phyloP scores from a whole-genome alignment of 2,797 vertebrate genomes.

The Nyctalus aviator region DNA sequence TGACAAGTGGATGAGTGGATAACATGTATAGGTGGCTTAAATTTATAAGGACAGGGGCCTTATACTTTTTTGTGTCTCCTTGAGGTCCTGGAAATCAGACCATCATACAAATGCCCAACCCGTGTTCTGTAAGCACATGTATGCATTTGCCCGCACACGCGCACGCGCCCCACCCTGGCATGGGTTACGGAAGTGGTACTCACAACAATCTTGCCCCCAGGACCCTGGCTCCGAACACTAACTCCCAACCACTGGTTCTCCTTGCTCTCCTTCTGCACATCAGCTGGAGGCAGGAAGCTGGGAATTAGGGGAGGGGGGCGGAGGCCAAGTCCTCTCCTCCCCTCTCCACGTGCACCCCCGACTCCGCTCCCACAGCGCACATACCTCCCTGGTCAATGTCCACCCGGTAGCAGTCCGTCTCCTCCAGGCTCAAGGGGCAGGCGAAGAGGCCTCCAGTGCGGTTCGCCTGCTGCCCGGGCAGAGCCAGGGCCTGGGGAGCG shows the following conservation, averaged over 20 bases:
- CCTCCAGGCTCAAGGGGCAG: slow-evolving; percentile 93
- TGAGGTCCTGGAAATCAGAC: background rate
- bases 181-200: slow-evolving; percentile 63
- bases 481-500: slow-evolving; percentile 92
- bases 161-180: background rate
- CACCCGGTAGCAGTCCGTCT: slow-evolving; percentile 93
- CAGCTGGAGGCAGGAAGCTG: slow-evolving; percentile 86
- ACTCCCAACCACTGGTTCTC: slow-evolving; percentile 98
- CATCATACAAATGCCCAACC: background rate
- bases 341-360: background rate
- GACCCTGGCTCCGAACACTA: slow-evolving; percentile 96
- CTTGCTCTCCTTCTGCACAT: slow-evolving; percentile 92
- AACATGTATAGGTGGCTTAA: background rate
- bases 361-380: background rate
- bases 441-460: slow-evolving; percentile 94
- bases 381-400: slow-evolving; percentile 94
- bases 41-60: background rate
- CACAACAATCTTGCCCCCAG: slow-evolving; percentile 97
- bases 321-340: slow-evolving; percentile 38
- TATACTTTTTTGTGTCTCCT: background rate
- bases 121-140: background rate
- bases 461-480: slow-evolving; percentile 88
- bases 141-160: background rate
- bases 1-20: background rate
- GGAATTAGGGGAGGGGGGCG: slow-evolving; percentile 36